phyloP scores from a whole-genome alignment of 2,113 vertebrate species.

The Dromiciops gliroides region DNA sequence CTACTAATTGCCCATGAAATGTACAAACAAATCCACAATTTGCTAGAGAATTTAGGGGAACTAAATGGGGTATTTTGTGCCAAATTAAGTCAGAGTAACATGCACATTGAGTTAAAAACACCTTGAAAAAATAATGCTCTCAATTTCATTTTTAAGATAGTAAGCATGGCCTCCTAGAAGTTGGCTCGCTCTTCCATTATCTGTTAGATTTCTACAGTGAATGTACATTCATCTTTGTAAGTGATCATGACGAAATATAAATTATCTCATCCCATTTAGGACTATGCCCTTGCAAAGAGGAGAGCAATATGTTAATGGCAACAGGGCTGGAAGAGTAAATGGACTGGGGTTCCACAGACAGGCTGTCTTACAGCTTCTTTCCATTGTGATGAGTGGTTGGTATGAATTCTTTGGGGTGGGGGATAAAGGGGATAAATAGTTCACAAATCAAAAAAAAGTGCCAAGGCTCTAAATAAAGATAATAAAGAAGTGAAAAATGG shows the following conservation, averaged over 20 bases:
- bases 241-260: constrained; percentile 24
- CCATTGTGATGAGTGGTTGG: constrained; percentile 32
- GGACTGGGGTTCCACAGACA: background rate
- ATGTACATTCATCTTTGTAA: constrained; percentile 45
- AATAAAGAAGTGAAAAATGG: constrained; percentile 46
- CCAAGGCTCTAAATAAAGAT: constrained; percentile 19
- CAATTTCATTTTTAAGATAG: background rate
- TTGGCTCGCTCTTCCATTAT: background rate
- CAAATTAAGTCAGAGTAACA: constrained; percentile 34
- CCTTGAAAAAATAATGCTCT: background rate
- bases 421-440: constrained; percentile 15
- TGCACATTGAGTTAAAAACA: background rate
- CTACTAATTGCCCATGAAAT: background rate
- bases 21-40: constrained; percentile 18
- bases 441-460: constrained; percentile 59
- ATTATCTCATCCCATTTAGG: constrained; percentile 40
- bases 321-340: constrained; percentile 1
- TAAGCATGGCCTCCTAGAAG: background rate
- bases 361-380: constrained; percentile 7
- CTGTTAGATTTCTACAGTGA: background rate
- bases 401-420: constrained; percentile 4
- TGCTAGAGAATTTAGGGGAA: background rate
- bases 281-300: background rate
- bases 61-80: background rate
- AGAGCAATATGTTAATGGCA: constrained; percentile 18